phyloP scores from a whole-genome alignment of 1,140 invertebrate species.

The Saccostrea cuccullata region DNA sequence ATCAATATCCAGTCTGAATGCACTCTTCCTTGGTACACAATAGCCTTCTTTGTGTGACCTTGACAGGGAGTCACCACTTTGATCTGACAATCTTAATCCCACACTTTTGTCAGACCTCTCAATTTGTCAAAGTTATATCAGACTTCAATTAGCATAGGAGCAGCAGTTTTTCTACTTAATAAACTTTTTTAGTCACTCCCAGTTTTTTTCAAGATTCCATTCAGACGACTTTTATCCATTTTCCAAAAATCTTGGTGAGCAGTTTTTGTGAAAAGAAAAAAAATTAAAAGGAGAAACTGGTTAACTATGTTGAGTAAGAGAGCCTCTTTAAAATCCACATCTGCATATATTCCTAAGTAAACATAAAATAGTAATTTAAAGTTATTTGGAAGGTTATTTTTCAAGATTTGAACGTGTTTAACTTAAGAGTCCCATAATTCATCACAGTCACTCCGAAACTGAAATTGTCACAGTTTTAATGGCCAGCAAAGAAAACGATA shows the following conservation, averaged over 20 bases:
- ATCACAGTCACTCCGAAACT: not conserved
- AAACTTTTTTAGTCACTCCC: not conserved
- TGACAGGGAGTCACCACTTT: not conserved
- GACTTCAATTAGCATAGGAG: not conserved
- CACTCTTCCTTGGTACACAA: constrained; percentile 5
- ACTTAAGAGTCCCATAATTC: not conserved
- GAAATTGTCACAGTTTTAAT: not conserved
- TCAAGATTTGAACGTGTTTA: not conserved
- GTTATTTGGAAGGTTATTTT: not conserved
- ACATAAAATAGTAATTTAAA: not conserved
- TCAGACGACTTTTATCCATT: not conserved
- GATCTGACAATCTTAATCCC: not conserved
- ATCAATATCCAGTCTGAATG: constrained; percentile 28
- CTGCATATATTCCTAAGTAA: not conserved
- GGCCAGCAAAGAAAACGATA: not conserved
- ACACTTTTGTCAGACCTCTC: not conserved
- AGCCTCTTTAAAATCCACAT: constrained; percentile 21
- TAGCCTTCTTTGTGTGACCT: not conserved
- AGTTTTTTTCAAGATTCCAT: not conserved
- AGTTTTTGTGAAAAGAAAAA: not conserved
- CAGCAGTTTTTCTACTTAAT: not conserved
- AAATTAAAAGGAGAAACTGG: not conserved
- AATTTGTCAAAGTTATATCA: not conserved
- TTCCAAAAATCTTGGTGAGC: not conserved
- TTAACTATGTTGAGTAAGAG: not conserved